A percentile compares a stretch with the other conserved stretches of the same genome.
phyloP scores from a whole-genome alignment of 2,113 vertebrate genomes.

The Diphyllodes magnificus region DNA sequence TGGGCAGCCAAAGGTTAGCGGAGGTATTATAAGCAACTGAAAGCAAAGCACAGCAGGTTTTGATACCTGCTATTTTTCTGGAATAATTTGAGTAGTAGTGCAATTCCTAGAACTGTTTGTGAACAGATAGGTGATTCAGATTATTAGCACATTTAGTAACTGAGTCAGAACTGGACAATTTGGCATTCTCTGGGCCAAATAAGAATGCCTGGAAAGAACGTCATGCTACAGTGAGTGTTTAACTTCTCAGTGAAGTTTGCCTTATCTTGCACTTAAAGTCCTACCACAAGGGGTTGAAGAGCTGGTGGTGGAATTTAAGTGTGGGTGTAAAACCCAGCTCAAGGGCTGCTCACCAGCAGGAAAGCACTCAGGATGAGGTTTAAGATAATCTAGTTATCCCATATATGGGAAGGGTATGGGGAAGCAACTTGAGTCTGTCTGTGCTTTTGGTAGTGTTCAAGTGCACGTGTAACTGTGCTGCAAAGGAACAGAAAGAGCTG shows the following conservation, averaged over 20 bases:
- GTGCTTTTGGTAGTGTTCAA: fast-evolving
- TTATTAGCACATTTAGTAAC: neutral
- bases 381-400: neutral
- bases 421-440: neutral
- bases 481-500: neutral
- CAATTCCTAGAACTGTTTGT: neutral
- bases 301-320: neutral
- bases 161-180: neutral
- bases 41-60: neutral
- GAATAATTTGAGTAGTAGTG: neutral
- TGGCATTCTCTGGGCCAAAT: neutral
- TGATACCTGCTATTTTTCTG: neutral
- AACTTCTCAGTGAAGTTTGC: neutral
- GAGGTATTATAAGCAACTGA: neutral
- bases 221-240: neutral
- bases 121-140: neutral
- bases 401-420: neutral
- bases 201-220: neutral
- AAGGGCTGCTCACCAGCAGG: neutral
- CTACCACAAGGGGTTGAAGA: neutral
- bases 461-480: fast-evolving
- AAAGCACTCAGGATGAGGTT: neutral
- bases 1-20: neutral
- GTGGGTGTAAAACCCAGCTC: neutral
- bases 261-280: neutral